These are phyloP conservation scores for Andrena haemorrhoa DNA, from an alignment of 2,888 invertebrate genomes.

Conservation along the genomic window DNA sequence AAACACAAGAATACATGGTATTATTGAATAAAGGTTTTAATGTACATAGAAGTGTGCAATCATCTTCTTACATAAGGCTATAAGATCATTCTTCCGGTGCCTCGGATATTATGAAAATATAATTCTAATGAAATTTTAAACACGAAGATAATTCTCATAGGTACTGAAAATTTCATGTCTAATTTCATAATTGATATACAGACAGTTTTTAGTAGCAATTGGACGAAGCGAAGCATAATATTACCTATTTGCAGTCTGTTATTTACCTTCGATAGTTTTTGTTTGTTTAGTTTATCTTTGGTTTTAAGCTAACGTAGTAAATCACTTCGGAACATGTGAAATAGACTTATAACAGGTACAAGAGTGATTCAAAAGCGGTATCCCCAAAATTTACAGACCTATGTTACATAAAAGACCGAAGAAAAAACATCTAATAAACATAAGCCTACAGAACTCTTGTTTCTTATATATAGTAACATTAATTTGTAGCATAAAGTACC, in stretches of 20 bases:
- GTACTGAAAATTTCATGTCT: neutral
- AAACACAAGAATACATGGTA: neutral
- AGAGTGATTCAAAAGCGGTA: neutral
- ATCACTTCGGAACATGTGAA: slow-evolving; percentile 42
- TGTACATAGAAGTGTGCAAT: neutral
- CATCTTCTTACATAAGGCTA: neutral
- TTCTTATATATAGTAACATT: neutral
- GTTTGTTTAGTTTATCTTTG: slow-evolving; percentile 54
- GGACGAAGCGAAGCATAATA: slow-evolving; percentile 35
- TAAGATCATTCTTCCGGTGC: slow-evolving; percentile 8
- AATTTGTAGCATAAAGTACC: neutral
- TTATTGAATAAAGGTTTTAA: neutral
- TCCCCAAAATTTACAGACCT: neutral
- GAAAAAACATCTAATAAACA: no score
- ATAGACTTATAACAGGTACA: slow-evolving; percentile 37
- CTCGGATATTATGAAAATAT: neutral
- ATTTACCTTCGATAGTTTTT: slow-evolving; percentile 36
- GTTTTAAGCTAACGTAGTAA: slow-evolving; percentile 46
- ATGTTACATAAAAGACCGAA: no score
- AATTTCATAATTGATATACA: slow-evolving; percentile 1
- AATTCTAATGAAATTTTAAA: slow-evolving; percentile 6
- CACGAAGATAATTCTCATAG: slow-evolving; percentile 1
- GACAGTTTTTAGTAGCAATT: slow-evolving; percentile 6
- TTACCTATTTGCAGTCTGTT: slow-evolving; percentile 12
- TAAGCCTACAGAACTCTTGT: neutral